These are phyloP conservation scores for Oikopleura vanhoeffeni DNA, from an alignment of 23 tunicate genomes.

Conservation along the genomic window DNA sequence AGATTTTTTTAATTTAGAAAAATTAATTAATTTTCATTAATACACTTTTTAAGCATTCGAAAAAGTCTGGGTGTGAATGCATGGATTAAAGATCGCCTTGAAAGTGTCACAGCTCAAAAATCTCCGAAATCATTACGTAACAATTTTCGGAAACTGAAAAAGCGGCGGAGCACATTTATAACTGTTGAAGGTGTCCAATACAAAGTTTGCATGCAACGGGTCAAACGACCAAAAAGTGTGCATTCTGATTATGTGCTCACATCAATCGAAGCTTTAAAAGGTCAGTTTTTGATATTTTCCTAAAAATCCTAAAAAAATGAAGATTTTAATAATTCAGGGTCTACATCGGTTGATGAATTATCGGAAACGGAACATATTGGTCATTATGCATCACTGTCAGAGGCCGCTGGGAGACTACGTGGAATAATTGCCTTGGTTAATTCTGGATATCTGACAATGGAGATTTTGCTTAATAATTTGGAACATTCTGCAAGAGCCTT, in stretches of 20 bases:
- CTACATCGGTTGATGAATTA: background rate
- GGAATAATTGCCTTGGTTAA: background rate
- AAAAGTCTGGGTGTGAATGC: slow-evolving; percentile 5
- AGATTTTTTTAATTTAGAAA: no score
- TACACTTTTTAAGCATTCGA: background rate
- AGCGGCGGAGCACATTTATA: slow-evolving; percentile 10
- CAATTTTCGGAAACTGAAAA: background rate
- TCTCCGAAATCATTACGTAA: background rate
- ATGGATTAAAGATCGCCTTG: slow-evolving; percentile 12
- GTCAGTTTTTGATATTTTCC: background rate
- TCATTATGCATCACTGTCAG: background rate
- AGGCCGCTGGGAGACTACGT: background rate
- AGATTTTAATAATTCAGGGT: no score
- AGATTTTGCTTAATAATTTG: background rate
- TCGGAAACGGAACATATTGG: background rate
- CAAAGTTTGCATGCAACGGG: slow-evolving; percentile 15
- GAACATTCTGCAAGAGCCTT: background rate
- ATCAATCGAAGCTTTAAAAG: background rate
- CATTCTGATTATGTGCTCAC: background rate
- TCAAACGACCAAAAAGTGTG: background rate
- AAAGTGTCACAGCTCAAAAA: slow-evolving; percentile 13
- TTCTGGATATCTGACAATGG: background rate
- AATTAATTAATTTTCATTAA: no score
- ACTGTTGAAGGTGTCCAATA: slow-evolving; percentile 12
- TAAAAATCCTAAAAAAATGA: no score